Conservation (phyloP, 92 coral and sea anemone species). For the Pocillopora grandis region DNA sequence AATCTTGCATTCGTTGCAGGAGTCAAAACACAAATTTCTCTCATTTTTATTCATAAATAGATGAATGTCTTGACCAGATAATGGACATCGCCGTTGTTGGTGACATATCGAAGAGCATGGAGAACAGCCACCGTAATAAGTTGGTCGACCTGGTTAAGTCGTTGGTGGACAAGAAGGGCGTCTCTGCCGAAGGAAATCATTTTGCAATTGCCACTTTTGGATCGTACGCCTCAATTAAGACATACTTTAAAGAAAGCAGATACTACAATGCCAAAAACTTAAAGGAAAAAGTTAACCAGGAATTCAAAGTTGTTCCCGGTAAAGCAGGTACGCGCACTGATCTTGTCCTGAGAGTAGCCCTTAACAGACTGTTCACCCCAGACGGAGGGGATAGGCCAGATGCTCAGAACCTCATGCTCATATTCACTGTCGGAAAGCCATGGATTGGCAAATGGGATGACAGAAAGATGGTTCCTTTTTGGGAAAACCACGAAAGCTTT, state of each 20-base stretch:
- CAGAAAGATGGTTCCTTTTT: background rate
- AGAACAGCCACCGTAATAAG: background rate
- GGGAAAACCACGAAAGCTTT: background rate
- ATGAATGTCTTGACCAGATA: background rate
- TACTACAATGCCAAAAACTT: background rate
- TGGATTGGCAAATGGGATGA: background rate
- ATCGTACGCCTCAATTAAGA: background rate
- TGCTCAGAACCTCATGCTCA: background rate
- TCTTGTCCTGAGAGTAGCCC: background rate
- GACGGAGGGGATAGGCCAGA: background rate
- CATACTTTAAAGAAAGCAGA: background rate
- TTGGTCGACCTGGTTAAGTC: background rate
- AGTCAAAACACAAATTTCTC: background rate
- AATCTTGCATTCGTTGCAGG: background rate
- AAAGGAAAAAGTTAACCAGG: background rate
- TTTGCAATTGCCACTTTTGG: background rate
- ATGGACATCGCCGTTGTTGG: conserved; percentile 31
- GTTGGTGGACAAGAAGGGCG: background rate
- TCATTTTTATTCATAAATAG: background rate
- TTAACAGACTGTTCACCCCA: background rate
- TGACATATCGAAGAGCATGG: conserved; percentile 17
- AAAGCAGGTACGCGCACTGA: background rate
- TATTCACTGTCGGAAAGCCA: background rate
- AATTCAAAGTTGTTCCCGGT: background rate
- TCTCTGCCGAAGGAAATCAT: background rate